phyloP scores from a whole-genome alignment of 2,797 vertebrate genomes.

The Phrynocephalus vlangalii region DNA sequence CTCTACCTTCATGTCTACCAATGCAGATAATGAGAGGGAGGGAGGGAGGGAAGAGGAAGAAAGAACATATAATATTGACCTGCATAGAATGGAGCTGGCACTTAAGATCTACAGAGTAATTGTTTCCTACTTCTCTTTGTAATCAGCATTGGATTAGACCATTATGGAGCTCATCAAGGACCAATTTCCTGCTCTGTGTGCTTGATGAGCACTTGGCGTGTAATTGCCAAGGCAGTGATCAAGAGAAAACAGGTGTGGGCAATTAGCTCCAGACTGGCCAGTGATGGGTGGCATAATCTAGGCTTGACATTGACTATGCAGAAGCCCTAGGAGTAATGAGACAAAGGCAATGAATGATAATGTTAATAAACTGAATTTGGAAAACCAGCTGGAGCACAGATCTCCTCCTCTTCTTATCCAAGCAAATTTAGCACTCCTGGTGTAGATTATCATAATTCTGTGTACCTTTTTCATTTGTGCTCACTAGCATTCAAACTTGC shows the following conservation, averaged over 20 bases:
- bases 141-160: slow-evolving; percentile 21
- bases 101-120: slow-evolving; percentile 1
- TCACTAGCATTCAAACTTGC: no score
- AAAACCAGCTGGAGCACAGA: not conserved
- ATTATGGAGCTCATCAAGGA: slow-evolving; percentile 3
- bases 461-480: not conserved
- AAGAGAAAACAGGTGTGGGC: not conserved
- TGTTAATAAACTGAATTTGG: not conserved
- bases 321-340: not conserved
- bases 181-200: slow-evolving; percentile 12
- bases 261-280: slow-evolving; percentile 2
- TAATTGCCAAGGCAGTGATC: not conserved
- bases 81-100: not conserved
- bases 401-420: not conserved
- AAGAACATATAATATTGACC: slow-evolving; percentile 14
- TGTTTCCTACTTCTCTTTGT: not conserved
- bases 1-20: not conserved
- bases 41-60: not conserved
- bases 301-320: not conserved
- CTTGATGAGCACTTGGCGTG: not conserved
- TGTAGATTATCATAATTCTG: not conserved
- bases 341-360: not conserved
- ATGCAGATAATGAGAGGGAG: not conserved
- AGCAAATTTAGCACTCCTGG: not conserved
- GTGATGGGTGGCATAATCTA: not conserved